Evolutionary conservation across 2,888 invertebrate genomes (phyloP).

Genomic region (Apotomis betuletana): DNA sequence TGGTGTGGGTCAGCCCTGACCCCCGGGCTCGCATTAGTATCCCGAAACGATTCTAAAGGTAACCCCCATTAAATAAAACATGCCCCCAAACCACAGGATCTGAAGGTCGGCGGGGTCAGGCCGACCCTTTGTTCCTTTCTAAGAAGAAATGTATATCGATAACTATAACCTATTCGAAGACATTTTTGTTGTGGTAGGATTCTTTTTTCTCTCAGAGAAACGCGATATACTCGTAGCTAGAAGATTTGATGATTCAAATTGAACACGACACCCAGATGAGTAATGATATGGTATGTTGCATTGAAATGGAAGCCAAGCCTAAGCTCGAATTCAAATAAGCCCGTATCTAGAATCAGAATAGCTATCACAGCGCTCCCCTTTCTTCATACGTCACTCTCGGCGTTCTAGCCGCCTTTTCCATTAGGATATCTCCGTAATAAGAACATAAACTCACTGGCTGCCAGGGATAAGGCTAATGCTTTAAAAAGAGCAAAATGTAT

Average conservation of each 20-base stretch:
- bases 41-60: conserved; percentile 71
- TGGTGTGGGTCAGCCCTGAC: conserved; percentile 71
- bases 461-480: conserved; percentile 59
- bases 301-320: not conserved
- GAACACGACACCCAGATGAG: too few relatives aligned
- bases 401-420: conserved; percentile 19
- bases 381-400: conserved; percentile 2
- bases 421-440: conserved; percentile 37
- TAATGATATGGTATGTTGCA: too few relatives aligned
- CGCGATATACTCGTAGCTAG: too few relatives aligned
- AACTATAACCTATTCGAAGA: not conserved
- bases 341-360: not conserved
- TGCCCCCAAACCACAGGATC: conserved; percentile 75
- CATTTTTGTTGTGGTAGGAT: not conserved
- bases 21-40: conserved; percentile 74
- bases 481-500: conserved; percentile 67
- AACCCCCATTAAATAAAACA: conserved; percentile 80
- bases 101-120: conserved; percentile 65
- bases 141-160: conserved; percentile 47
- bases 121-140: conserved; percentile 63
- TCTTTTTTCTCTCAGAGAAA: too few relatives aligned
- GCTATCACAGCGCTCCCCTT: not conserved
- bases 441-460: conserved; percentile 43
- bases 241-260: too few relatives aligned
- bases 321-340: not conserved